Evolutionary conservation across 2,888 invertebrate species (phyloP).

Genomic region (Pelosia muscerda): DNA sequence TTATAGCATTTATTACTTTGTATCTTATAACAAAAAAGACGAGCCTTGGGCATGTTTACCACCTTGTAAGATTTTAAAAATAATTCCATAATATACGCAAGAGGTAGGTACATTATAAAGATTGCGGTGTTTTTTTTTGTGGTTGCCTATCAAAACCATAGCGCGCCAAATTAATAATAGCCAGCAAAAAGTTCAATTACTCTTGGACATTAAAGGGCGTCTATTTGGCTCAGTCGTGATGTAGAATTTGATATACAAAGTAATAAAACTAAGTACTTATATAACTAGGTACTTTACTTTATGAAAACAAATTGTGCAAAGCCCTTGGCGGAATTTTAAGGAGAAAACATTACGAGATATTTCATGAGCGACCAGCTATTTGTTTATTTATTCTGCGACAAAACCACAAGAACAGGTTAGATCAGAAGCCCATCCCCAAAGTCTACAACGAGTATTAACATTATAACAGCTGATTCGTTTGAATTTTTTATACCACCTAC

Average conservation of each 20-base stretch:
- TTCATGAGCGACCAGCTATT: not conserved
- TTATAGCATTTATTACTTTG: not conserved
- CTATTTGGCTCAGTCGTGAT: constrained; percentile 19
- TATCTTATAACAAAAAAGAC: not conserved
- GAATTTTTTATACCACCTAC: constrained; percentile 60
- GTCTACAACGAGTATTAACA: constrained; percentile 19
- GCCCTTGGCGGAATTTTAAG: too few species aligned
- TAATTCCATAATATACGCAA: not conserved
- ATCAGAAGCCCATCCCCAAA: constrained; percentile 7
- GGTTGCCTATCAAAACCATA: constrained; percentile 4
- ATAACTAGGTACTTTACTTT: not conserved
- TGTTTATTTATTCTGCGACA: constrained; percentile 12
- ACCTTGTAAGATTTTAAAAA: not conserved
- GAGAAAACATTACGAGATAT: too few species aligned
- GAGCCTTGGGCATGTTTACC: not conserved
- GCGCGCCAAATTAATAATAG: constrained; percentile 12
- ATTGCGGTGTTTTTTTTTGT: constrained; percentile 5
- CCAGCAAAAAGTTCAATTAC: constrained; percentile 15
- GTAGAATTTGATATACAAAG: constrained; percentile 13
- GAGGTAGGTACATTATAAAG: not conserved
- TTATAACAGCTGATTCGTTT: constrained; percentile 54
- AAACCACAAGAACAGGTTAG: constrained; percentile 3
- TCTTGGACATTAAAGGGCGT: constrained; percentile 9
- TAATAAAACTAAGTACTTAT: not conserved
- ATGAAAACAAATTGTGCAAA: too few species aligned